These are phyloP conservation scores for Euplexia lucipara DNA, from an alignment of 2,888 invertebrate genomes.

Conservation along the genomic window DNA sequence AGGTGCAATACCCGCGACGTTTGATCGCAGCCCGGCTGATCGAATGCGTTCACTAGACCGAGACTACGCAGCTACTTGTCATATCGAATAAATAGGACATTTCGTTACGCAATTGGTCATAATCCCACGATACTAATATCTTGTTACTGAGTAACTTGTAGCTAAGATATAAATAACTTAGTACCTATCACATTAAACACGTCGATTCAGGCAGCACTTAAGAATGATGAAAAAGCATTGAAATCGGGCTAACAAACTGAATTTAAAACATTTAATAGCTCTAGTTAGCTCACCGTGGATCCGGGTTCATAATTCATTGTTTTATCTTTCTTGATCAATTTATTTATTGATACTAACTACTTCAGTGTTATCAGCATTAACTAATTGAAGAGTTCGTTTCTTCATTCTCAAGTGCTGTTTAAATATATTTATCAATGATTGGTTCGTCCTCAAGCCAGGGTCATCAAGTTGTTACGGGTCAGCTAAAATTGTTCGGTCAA, in stretches of 20 bases:
- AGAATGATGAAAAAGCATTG: constrained; percentile 18
- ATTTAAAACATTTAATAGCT: constrained; percentile 46
- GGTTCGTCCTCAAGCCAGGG: constrained; percentile 38
- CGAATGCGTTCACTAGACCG: constrained; percentile 69
- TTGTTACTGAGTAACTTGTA: constrained; percentile 46
- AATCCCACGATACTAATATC: constrained; percentile 59
- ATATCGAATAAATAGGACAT: constrained; percentile 69
- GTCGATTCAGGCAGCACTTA: not conserved
- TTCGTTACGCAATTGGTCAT: constrained; percentile 71
- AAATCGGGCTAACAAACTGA: constrained; percentile 27
- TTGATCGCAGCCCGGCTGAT: constrained; percentile 58
- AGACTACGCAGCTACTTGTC: constrained; percentile 64
- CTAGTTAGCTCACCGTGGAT: constrained; percentile 47
- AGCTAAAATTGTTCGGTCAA: constrained; percentile 35
- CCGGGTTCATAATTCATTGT: constrained; percentile 46
- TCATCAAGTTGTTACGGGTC: constrained; percentile 43
- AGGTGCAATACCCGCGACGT: constrained; percentile 39
- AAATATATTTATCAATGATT: constrained; percentile 36
- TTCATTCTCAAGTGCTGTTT: constrained; percentile 12
- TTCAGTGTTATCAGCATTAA: constrained; percentile 34
- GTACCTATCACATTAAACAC: constrained; percentile 14
- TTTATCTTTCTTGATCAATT: constrained; percentile 47
- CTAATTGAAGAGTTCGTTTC: constrained; percentile 33
- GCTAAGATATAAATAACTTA: constrained; percentile 37
- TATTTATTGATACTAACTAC: constrained; percentile 37